A percentile compares a stretch with the other conserved stretches of the same genome.
phyloP scores from a whole-genome alignment of 1,140 invertebrate genomes.

The Nomia melanderi region DNA sequence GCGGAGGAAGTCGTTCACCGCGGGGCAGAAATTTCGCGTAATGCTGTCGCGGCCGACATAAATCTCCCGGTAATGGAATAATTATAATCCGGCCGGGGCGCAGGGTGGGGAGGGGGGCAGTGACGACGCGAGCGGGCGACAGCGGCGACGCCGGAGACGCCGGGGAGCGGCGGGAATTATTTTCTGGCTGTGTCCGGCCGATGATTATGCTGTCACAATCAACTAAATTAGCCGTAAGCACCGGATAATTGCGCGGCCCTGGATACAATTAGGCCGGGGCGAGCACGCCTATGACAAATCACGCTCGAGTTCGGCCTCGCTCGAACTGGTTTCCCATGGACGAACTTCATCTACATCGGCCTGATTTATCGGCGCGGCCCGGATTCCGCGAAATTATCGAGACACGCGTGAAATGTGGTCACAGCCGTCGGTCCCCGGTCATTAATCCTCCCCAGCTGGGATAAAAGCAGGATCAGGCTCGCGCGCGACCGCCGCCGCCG shows the following conservation, averaged over 20 bases:
- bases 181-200: too few relatives aligned
- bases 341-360: conserved; percentile 64
- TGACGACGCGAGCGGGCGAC: too few relatives aligned
- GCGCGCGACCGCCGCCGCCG: background rate
- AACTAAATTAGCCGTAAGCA: conserved; percentile 72
- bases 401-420: conserved; percentile 66
- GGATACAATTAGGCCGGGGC: conserved; percentile 68
- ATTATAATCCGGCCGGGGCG: too few relatives aligned
- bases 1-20: conserved; percentile 10
- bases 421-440: background rate
- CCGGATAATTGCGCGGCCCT: conserved; percentile 68
- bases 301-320: conserved; percentile 37
- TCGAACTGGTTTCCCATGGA: conserved; percentile 71
- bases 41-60: too few relatives aligned
- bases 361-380: conserved; percentile 72
- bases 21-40: conserved; percentile 57
- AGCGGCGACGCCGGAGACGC: too few relatives aligned
- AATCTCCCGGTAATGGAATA: too few relatives aligned
- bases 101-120: too few relatives aligned
- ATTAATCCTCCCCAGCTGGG: conserved; percentile 3
- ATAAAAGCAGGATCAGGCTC: conserved; percentile 23
- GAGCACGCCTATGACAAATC: conserved; percentile 73
- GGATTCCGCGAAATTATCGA: conserved; percentile 72
- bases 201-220: conserved; percentile 61
- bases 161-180: too few relatives aligned